Evolutionary conservation across 2,113 vertebrate genomes (phyloP), one percentile per base, ranked within the genome.

Genomic region (Sigmodon hispidus): DNA sequence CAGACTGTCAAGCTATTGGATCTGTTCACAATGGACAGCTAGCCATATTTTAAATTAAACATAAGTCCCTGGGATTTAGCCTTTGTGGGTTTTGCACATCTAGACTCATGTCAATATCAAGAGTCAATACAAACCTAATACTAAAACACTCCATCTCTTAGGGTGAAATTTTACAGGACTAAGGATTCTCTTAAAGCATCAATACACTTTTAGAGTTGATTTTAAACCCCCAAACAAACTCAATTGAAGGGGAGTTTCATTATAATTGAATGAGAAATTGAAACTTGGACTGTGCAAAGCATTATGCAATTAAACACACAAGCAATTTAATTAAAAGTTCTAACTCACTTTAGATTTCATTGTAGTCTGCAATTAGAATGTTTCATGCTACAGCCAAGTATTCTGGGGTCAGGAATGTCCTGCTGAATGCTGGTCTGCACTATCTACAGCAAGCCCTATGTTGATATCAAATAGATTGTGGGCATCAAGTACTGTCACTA

Each of bases 281-380:
- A 43, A 92, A 77, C 92, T n/a, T 94, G 67, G 93, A 93, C 55
- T 88, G 21, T 21, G 52, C 2, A 59, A 96, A 92, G 92, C 92
- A 92, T 96, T 93, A 93, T 93, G 94, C 95, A 96, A 95, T 90
- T 97, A 95, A 96, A 94, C 96, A 91, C 77, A 80, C 65, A 94
- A 96, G 90, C 93, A 89, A 69, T 90, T 96, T 97, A 97, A 97
- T 96, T 97, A 95, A 95, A 95, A 95, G 87, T 95, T 95, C 61
- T 81, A 96, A 94, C 95, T 96, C 90, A 93, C 72, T 89, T 90
- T 91, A 77, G 92, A 93, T 93, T 92, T 93, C 77, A 79, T 36
- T 96, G 85, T 63, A 48, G 85, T 73, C 93, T 91, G 81, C 90
- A 86, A 92, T 90, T 57, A 93, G n/a, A 87, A 96, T 61, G 73